Evolutionary conservation across 1,140 invertebrate species (phyloP).

Genomic region (Venustaconcha ellipsiformis): DNA sequence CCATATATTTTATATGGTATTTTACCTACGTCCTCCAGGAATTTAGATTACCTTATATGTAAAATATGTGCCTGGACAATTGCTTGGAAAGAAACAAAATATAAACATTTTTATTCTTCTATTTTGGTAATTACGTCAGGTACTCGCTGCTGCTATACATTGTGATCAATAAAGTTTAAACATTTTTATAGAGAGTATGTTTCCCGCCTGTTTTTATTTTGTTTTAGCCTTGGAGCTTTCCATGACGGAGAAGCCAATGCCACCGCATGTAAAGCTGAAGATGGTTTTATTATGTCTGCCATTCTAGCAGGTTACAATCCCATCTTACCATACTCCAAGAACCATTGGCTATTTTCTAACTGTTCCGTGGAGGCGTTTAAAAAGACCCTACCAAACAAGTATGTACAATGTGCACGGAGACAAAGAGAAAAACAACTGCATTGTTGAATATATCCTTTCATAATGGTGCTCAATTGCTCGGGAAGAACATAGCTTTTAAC

Average conservation of each 20-base stretch:
- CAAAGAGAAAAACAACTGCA: background rate
- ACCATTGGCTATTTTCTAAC: conserved; percentile 22
- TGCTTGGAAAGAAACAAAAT: too few species aligned
- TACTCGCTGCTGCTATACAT: too few species aligned
- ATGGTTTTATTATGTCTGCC: conserved; percentile 19
- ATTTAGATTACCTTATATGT: too few species aligned
- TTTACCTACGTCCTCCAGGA: too few species aligned
- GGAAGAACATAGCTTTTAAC: background rate
- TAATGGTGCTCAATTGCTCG: background rate
- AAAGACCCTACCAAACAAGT: background rate
- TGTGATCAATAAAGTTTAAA: too few species aligned
- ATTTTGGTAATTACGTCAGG: too few species aligned
- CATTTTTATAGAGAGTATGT: too few species aligned
- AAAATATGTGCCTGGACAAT: too few species aligned
- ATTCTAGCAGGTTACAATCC: conserved; percentile 1
- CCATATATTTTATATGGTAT: too few species aligned
- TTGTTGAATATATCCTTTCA: background rate
- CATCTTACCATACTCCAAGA: conserved; percentile 7
- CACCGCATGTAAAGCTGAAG: background rate
- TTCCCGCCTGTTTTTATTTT: too few species aligned
- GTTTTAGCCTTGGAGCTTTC: conserved; percentile 1
- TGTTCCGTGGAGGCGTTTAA: conserved; percentile 4
- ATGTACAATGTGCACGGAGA: background rate
- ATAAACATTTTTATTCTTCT: too few species aligned
- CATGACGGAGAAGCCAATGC: conserved; percentile 15